A percentile compares a stretch with the other conserved stretches of the same genome.
phyloP scores from a whole-genome alignment of 2,113 vertebrate genomes.

The Paramormyrops kingsleyae region DNA sequence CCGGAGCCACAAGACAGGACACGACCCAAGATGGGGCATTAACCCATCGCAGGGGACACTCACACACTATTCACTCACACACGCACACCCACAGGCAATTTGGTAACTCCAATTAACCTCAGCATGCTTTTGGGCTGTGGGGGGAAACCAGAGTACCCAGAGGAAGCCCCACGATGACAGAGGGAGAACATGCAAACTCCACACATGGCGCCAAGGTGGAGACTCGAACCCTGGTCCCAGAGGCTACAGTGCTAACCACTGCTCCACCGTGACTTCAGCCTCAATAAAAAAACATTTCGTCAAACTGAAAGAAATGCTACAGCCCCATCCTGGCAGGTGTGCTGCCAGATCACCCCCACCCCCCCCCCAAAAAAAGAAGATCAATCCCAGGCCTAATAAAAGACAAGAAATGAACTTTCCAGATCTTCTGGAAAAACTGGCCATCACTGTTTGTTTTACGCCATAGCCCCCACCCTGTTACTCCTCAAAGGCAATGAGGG shows the following conservation, averaged over 20 bases:
- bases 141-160: not conserved
- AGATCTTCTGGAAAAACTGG: not conserved
- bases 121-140: not conserved
- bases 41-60: not conserved
- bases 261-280: not conserved
- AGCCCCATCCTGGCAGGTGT: not conserved
- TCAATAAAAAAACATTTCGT: not conserved
- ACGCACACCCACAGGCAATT: too few relatives aligned
- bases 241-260: not conserved
- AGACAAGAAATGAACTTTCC: not conserved
- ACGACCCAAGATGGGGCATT: not conserved
- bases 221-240: not conserved
- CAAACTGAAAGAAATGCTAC: not conserved
- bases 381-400: not conserved
- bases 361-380: not conserved
- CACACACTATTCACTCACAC: not conserved
- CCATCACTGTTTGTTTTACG: not conserved
- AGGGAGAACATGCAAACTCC: not conserved
- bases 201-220: not conserved
- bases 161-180: not conserved
- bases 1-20: not conserved
- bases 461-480: not conserved
- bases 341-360: not conserved
- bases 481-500: not conserved
- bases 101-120: not conserved